These are phyloP conservation scores for Pantala flavescens DNA, from an alignment of 1,140 invertebrate species.

Conservation along the genomic window DNA sequence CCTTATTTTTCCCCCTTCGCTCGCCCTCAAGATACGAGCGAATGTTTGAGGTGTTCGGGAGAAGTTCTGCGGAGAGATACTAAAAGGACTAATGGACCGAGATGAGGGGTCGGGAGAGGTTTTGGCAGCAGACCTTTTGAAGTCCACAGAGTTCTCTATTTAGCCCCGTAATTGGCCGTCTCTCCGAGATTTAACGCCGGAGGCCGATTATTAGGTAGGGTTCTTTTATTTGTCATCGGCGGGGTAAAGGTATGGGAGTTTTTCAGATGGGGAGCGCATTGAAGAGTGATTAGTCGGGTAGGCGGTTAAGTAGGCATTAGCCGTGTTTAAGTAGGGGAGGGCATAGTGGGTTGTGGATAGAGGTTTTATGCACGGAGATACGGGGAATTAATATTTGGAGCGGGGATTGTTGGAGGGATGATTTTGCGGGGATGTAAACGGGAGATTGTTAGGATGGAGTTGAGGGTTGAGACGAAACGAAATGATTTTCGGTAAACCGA, in stretches of 20 bases:
- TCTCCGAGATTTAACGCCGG: neutral
- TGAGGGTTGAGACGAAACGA: too few species aligned
- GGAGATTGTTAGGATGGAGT: too few species aligned
- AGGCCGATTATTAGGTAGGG: constrained; percentile 3
- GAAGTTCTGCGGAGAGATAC: neutral
- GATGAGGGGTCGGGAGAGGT: neutral
- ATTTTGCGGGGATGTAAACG: too few species aligned
- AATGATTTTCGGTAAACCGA: too few species aligned
- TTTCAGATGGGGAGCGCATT: neutral
- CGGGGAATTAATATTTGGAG: too few species aligned
- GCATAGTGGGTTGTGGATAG: neutral
- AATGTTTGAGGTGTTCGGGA: neutral
- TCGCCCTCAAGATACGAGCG: neutral
- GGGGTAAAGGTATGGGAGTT: neutral
- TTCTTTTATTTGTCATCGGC: neutral
- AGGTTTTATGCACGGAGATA: neutral
- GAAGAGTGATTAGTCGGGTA: neutral
- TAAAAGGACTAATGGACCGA: neutral
- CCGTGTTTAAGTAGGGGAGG: neutral
- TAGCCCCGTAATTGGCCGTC: neutral
- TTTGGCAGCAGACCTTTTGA: neutral
- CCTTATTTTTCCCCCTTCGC: neutral
- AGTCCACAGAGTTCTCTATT: neutral
- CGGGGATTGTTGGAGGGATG: too few species aligned
- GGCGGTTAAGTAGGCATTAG: constrained; percentile 3